Percentiles rank a stretch among this genome's conserved stretches.
Conservation (phyloP, 2,113 vertebrate genomes). For the Alexandromys fortis region DNA sequence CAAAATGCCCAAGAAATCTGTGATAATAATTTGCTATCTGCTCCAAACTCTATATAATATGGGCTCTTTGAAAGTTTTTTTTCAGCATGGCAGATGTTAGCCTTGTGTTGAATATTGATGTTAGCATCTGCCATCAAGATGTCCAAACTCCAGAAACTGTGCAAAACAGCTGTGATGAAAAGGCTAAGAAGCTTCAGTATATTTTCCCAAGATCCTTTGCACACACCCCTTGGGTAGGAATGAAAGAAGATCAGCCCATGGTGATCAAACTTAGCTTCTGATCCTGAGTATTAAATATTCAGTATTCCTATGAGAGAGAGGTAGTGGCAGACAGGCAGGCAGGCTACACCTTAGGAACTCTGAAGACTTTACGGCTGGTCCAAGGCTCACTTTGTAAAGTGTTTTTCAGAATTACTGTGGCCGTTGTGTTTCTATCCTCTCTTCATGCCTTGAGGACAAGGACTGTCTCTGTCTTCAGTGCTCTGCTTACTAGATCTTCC, state of each 20-base stretch:
- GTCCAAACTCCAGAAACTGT: not conserved
- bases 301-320: not conserved
- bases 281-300: not conserved
- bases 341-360: not conserved
- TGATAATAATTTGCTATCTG: not conserved
- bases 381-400: not conserved
- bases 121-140: not conserved
- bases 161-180: not conserved
- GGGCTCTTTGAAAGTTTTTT: not conserved
- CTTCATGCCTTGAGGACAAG: not conserved
- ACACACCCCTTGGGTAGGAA: accelerated
- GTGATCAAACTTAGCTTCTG: not conserved
- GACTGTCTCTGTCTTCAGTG: not conserved
- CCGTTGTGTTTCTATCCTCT: not conserved
- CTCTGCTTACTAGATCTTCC: not conserved
- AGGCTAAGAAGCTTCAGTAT: not conserved
- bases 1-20: not conserved
- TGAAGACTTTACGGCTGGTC: not conserved
- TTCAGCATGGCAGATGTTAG: not conserved
- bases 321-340: not conserved
- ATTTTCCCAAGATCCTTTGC: not conserved
- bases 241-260: not conserved
- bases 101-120: not conserved
- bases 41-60: not conserved
- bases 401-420: not conserved